These are phyloP conservation scores for Aldrovandia affinis DNA, from an alignment of 2,797 vertebrate species.

Conservation along the genomic window DNA sequence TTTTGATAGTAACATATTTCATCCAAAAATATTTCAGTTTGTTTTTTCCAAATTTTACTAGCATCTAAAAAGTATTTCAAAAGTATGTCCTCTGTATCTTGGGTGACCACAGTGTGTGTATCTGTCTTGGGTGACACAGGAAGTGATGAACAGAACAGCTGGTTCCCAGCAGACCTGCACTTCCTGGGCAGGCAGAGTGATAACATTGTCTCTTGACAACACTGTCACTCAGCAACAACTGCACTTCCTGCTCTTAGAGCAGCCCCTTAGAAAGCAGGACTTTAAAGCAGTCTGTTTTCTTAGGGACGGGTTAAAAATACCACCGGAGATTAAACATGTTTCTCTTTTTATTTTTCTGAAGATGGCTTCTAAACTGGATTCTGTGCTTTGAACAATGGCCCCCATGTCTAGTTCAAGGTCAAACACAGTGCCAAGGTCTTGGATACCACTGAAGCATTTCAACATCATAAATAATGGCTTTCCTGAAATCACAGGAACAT, in stretches of 20 bases:
- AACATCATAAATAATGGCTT: background rate
- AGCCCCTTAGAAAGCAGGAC: no score
- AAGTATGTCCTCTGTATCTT: no score
- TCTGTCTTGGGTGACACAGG: conserved; percentile 5
- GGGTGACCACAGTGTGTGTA: background rate
- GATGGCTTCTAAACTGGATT: background rate
- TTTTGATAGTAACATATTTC: no score
- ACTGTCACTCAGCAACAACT: no score
- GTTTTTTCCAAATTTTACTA: no score
- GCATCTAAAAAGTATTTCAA: no score
- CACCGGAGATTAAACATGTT: background rate
- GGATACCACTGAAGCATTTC: background rate
- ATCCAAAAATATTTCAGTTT: no score
- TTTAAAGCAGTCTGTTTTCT: background rate
- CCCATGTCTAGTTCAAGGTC: background rate
- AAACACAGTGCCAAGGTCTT: background rate
- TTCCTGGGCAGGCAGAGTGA: background rate
- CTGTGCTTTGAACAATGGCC: background rate
- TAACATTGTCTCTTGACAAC: conserved; percentile 6
- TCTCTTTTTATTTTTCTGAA: background rate
- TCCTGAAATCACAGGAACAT: background rate
- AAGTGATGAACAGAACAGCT: background rate
- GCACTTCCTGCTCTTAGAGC: background rate
- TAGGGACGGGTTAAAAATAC: background rate
- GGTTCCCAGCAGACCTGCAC: background rate